phyloP scores from a whole-genome alignment of 2,113 vertebrate genomes.

The Phocoena phocoena region DNA sequence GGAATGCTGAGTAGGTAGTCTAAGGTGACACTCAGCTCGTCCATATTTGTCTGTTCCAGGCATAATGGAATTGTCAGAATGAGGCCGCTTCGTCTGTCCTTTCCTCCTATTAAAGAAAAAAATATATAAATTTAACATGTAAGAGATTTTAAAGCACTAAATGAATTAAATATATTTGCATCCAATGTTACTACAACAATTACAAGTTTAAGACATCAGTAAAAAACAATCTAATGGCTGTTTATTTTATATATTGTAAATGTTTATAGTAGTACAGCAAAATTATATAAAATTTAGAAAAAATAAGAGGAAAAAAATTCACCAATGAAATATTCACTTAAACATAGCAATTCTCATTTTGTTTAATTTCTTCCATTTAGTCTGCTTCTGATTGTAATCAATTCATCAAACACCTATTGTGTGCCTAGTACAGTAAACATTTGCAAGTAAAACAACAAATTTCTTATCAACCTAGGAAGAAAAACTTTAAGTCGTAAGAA shows the following conservation, averaged over 20 bases:
- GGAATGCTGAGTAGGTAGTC: constrained; percentile 98
- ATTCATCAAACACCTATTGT: constrained; percentile 4
- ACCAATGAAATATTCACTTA: not conserved
- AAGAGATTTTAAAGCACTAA: not conserved
- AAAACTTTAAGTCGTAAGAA: constrained; percentile 32
- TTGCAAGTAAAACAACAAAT: constrained; percentile 47
- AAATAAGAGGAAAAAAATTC: constrained; percentile 14
- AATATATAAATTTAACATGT: constrained; percentile 10
- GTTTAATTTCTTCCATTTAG: constrained; percentile 28
- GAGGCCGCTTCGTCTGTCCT: constrained; percentile 97
- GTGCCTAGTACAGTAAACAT: constrained; percentile 15
- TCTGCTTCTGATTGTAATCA: constrained; percentile 32
- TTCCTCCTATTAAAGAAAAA: constrained; percentile 89
- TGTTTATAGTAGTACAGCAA: constrained; percentile 5
- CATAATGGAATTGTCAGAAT: constrained; percentile 98
- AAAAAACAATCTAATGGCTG: not conserved
- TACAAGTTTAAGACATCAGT: constrained; percentile 30
- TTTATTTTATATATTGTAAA: constrained; percentile 13
- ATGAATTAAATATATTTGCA: not conserved
- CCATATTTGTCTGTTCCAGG: constrained; percentile 98
- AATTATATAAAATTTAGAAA: constrained; percentile 34
- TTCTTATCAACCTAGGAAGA: constrained; percentile 13
- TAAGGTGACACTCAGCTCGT: constrained; percentile 95
- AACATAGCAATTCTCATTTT: not conserved
- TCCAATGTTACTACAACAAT: constrained; percentile 55